Conservation (phyloP, 2,888 invertebrate species). For the Lissonota sp. region DNA sequence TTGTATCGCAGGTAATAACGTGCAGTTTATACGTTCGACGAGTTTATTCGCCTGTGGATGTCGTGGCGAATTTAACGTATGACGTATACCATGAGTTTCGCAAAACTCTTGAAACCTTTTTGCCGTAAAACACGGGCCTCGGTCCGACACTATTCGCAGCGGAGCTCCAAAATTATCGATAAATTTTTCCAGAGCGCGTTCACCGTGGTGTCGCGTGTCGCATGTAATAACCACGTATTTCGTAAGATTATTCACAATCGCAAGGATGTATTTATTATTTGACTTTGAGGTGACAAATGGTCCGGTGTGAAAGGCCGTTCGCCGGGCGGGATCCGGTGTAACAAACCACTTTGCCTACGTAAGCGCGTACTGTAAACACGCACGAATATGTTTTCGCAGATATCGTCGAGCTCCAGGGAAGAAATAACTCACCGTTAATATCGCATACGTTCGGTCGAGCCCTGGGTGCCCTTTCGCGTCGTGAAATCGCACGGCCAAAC, state of each 20-base stretch:
- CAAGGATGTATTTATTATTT: slow-evolving; percentile 58
- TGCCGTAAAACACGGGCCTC: slow-evolving; percentile 59
- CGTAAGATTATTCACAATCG: slow-evolving; percentile 55
- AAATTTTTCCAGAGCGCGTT: slow-evolving; percentile 43
- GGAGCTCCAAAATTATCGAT: slow-evolving; percentile 60
- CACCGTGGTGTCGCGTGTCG: slow-evolving; percentile 1
- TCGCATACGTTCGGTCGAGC: neutral
- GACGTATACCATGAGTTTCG: slow-evolving; percentile 39
- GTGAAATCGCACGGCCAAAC: slow-evolving; percentile 3
- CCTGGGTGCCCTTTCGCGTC: slow-evolving; percentile 5
- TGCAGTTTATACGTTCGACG: slow-evolving; percentile 55
- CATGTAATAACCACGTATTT: slow-evolving; percentile 13
- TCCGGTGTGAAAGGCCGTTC: slow-evolving; percentile 64
- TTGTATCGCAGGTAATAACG: slow-evolving; percentile 53
- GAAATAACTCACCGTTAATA: neutral
- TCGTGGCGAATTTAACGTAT: slow-evolving; percentile 56
- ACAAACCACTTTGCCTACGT: slow-evolving; percentile 52
- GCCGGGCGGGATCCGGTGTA: slow-evolving; percentile 65
- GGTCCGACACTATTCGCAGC: slow-evolving; percentile 56
- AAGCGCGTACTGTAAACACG: slow-evolving; percentile 63
- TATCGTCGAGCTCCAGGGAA: slow-evolving; percentile 15
- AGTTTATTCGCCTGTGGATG: slow-evolving; percentile 63
- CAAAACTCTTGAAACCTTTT: slow-evolving; percentile 28
- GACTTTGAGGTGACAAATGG: slow-evolving; percentile 52
- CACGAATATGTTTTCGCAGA: slow-evolving; percentile 21